Evolutionary conservation across 2,113 vertebrate genomes (phyloP).

Genomic region (Tinamus guttatus): DNA sequence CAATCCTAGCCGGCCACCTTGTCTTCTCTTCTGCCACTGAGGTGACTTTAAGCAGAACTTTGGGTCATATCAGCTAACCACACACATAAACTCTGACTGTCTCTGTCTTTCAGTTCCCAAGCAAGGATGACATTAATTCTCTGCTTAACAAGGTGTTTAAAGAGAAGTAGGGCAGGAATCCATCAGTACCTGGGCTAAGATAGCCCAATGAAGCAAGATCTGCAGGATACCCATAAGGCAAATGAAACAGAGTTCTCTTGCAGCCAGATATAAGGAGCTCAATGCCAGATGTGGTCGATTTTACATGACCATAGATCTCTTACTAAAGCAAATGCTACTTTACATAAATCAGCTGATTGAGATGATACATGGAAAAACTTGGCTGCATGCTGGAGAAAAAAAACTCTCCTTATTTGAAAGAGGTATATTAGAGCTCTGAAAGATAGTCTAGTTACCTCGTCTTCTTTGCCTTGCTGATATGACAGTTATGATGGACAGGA

Average conservation of each 20-base stretch:
- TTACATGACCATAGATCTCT: neutral
- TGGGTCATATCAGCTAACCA: neutral
- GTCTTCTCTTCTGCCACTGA: neutral
- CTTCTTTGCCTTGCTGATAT: neutral
- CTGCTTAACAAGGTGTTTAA: neutral
- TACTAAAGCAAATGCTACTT: neutral
- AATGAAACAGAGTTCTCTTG: neutral
- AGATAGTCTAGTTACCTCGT: neutral
- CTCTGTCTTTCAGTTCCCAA: neutral
- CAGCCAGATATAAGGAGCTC: neutral
- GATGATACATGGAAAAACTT: neutral
- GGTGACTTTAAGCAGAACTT: neutral
- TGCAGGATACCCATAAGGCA: neutral
- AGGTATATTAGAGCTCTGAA: neutral
- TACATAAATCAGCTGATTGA: neutral
- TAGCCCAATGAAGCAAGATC: neutral
- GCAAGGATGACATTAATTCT: neutral
- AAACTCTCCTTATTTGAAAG: neutral
- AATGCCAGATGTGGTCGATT: neutral
- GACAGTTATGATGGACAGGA: neutral
- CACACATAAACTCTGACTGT: fast-evolving
- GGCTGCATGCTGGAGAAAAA: neutral
- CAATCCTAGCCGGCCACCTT: neutral
- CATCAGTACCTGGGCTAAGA: neutral
- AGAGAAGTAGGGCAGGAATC: neutral